Conservation (phyloP, 2,888 invertebrate species). For the Chymomyza procnemis region DNA sequence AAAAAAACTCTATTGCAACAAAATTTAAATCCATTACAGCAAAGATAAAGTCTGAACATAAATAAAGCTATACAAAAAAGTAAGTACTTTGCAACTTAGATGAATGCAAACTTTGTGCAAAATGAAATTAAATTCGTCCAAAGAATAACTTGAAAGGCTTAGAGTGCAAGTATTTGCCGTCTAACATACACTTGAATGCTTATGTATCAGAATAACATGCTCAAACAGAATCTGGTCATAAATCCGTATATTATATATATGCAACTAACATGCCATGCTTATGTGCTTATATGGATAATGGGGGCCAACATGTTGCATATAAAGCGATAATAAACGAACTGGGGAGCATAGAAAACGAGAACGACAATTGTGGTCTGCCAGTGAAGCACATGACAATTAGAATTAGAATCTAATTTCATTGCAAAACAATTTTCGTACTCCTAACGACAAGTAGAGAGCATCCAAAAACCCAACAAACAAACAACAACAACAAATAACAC, state of each 20-base stretch:
- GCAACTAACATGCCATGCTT: background rate
- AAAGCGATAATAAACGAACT: background rate
- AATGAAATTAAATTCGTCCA: slow-evolving; percentile 33
- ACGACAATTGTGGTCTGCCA: slow-evolving; percentile 20
- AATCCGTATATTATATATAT: background rate
- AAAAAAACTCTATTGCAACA: background rate
- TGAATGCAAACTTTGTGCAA: slow-evolving; percentile 16
- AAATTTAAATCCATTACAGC: background rate
- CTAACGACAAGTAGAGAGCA: slow-evolving; percentile 41
- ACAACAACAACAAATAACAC: slow-evolving; percentile 10
- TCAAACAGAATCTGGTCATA: background rate
- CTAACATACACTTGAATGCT: background rate
- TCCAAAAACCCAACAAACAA: slow-evolving; percentile 5
- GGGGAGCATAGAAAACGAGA: background rate
- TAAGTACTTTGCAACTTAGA: slow-evolving; percentile 14
- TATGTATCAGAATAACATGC: background rate
- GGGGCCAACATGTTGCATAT: background rate
- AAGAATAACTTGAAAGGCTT: slow-evolving; percentile 9
- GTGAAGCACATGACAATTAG: slow-evolving; percentile 46
- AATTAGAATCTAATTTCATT: slow-evolving; percentile 67
- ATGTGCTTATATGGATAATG: background rate
- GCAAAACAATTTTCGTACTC: slow-evolving; percentile 63
- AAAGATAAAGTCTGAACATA: background rate
- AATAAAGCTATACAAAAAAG: background rate
- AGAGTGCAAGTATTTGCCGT: background rate